Conservation (phyloP, 2,888 invertebrate species). For the Xestobium rufovillosum region DNA sequence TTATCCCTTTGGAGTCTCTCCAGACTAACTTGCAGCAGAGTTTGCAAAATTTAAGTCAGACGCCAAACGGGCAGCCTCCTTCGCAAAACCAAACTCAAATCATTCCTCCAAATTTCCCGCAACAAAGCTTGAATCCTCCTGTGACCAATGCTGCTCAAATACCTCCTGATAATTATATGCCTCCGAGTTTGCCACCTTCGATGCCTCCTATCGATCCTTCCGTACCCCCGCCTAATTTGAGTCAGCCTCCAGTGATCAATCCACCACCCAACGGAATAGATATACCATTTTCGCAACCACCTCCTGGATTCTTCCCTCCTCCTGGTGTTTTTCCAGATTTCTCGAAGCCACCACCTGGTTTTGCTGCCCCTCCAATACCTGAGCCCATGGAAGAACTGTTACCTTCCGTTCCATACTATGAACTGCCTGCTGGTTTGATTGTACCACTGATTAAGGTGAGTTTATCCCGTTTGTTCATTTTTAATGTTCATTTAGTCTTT, state of each 20-base stretch:
- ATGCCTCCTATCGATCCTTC: conserved; percentile 5
- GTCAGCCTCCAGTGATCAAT: conserved; percentile 29
- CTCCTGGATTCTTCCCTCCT: conserved; percentile 49
- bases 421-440: conserved; percentile 95
- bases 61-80: conserved; percentile 37
- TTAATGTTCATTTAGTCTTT: no score
- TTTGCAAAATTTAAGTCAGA: conserved; percentile 30
- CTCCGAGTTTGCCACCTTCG: background rate
- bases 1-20: conserved; percentile 34
- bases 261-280: conserved; percentile 38
- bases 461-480: no score
- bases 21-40: conserved; percentile 32
- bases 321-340: conserved; percentile 65
- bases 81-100: conserved; percentile 23
- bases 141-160: background rate
- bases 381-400: conserved; percentile 63
- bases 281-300: conserved; percentile 47
- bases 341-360: conserved; percentile 81
- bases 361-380: conserved; percentile 45
- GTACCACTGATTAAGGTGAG: conserved; percentile 87
- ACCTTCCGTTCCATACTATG: conserved; percentile 92
- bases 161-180: background rate
- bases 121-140: conserved; percentile 30
- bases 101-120: conserved; percentile 16
- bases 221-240: conserved; percentile 25